Conservation (phyloP, 2,888 invertebrate genomes). For the Apocheima hispidaria region DNA sequence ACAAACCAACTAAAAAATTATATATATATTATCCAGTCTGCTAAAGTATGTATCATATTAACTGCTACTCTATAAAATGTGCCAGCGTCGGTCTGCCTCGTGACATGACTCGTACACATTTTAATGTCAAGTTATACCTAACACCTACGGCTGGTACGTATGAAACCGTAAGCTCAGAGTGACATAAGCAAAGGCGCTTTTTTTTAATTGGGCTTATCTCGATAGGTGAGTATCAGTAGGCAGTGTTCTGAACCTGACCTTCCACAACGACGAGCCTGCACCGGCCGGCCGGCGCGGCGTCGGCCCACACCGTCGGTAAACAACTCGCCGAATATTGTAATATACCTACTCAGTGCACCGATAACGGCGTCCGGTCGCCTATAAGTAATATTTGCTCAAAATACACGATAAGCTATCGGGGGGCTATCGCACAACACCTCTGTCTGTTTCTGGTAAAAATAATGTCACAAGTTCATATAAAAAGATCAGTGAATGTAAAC, state of each 20-base stretch:
- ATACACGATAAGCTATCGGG: constrained; percentile 60
- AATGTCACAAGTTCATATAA: constrained; percentile 32
- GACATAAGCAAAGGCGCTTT: constrained; percentile 10
- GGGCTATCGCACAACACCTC: constrained; percentile 42
- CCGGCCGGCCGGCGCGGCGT: too few species aligned
- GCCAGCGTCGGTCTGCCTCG: background rate
- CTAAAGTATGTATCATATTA: background rate
- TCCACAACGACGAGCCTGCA: constrained; percentile 65
- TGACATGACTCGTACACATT: constrained; percentile 3
- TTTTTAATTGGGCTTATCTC: constrained; percentile 37
- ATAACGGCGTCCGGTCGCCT: constrained; percentile 78
- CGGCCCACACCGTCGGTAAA: constrained; percentile 63
- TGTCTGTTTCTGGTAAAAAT: constrained; percentile 39
- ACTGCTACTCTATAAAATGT: background rate
- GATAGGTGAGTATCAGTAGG: constrained; percentile 33
- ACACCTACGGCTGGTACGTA: background rate
- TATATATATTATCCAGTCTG: background rate
- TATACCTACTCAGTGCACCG: constrained; percentile 57
- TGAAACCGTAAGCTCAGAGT: constrained; percentile 1
- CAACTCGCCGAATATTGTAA: constrained; percentile 52
- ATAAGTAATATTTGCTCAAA: constrained; percentile 49
- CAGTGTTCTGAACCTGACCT: constrained; percentile 71
- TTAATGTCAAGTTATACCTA: constrained; percentile 2
- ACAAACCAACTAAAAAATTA: background rate
- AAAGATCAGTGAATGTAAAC: constrained; percentile 23